Conservation (phyloP, 2,888 invertebrate species). For the Tineola bisselliella region DNA sequence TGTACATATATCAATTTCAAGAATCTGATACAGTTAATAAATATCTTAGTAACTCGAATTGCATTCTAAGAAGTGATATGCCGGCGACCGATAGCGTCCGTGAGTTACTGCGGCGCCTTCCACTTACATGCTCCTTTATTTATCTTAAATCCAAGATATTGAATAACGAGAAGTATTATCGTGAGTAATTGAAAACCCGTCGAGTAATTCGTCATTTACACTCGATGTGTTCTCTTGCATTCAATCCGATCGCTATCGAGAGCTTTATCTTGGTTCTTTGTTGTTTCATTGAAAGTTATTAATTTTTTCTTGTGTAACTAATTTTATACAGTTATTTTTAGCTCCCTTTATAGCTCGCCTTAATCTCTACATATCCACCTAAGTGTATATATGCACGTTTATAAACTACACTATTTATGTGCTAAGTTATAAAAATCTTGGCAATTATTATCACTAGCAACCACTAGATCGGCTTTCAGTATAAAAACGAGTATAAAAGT, state of each 20-base stretch:
- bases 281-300: background rate
- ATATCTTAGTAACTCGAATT: constrained; percentile 51
- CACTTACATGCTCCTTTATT: constrained; percentile 12
- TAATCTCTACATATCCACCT: too few relatives aligned
- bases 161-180: constrained; percentile 42
- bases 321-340: background rate
- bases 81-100: constrained; percentile 30
- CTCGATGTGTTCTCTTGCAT: constrained; percentile 11
- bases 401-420: too few relatives aligned
- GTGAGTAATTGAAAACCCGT: constrained; percentile 15
- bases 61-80: constrained; percentile 46
- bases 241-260: constrained; percentile 7
- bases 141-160: constrained; percentile 25
- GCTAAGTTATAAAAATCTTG: too few relatives aligned
- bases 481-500: too few relatives aligned
- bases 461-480: too few relatives aligned
- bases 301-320: background rate
- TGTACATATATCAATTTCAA: constrained; percentile 18
- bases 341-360: too few relatives aligned
- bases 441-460: too few relatives aligned
- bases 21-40: constrained; percentile 59
- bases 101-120: constrained; percentile 41
- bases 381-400: too few relatives aligned
- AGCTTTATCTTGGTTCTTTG: constrained; percentile 13
- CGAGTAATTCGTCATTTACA: constrained; percentile 12